Conservation (phyloP, 2,113 vertebrate species). For the Pantherophis guttatus region DNA sequence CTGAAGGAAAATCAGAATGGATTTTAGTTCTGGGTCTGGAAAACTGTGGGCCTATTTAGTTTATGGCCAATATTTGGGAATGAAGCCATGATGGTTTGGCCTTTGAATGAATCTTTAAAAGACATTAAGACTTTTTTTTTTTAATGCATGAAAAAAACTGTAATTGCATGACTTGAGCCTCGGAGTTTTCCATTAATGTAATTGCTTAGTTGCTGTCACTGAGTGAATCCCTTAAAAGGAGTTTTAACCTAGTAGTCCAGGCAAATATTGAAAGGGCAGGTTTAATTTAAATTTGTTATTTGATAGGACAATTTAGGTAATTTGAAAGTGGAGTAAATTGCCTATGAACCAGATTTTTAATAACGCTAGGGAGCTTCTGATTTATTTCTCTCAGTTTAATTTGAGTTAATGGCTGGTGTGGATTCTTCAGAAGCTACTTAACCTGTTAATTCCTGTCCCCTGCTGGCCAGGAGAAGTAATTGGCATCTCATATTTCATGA, state of each 20-base stretch:
- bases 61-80: neutral
- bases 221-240: constrained; percentile 19
- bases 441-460: constrained; percentile 17
- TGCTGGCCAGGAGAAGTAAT: constrained; percentile 22
- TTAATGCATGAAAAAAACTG: neutral
- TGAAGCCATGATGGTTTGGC: neutral
- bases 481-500: neutral
- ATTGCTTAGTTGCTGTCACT: neutral
- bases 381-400: neutral
- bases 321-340: neutral
- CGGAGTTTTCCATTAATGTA: neutral
- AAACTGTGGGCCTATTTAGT: neutral
- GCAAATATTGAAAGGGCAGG: neutral
- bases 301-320: neutral
- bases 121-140: neutral
- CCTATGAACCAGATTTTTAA: constrained; percentile 14
- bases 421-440: neutral
- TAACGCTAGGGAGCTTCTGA: neutral
- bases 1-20: neutral
- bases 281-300: neutral
- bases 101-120: constrained; percentile 13
- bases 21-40: neutral
- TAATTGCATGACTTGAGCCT: neutral
- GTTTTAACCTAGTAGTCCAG: neutral
- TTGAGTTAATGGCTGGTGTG: neutral